Evolutionary conservation across 2,888 invertebrate species (phyloP), one percentile per base, ranked within the genome.

Genomic region (Archaeoteleia sp.): DNA sequence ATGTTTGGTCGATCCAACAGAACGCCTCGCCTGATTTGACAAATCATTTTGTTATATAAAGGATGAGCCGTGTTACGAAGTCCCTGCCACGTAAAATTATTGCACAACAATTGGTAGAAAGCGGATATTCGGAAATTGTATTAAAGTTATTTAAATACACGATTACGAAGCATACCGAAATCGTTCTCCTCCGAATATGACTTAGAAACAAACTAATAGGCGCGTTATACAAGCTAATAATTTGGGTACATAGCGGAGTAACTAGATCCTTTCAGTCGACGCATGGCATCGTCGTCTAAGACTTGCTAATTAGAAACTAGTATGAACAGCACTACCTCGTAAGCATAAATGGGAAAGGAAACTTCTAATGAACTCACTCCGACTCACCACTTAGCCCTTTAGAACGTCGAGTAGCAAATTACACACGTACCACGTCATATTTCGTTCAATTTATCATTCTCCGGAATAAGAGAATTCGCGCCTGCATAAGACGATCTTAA

Each of bases 251-350:
- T 48, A 54, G 53, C 60, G 48, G 42, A 54, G 58, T 46, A 58
- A 60, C 48, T 48, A 32, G 39, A 60, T 58, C 58, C 66, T 66
- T 58, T 66, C 54, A 54, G 54, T 54, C 66, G 30, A 37, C 29
- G 39, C 60, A 39, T 60, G 58, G 54, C 66, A 46, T 23, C 48
- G 35, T 37, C 48, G 54, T 60, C 54, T 60, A 66, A 66, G 66
- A 60, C 58, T 66, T 48, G 53, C 66, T 66, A 66, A 66, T 66
- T 66, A 66, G 66, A 53, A 66, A 66, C 58, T 35, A 54, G 60
- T 46, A 60, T 60, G 58, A 66, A 60, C 54, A 60, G 66, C 53
- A 37, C 51, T 46, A 51, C 39, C 51, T 57, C 39, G 63, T 48
- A 32, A 63, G 65, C 65, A 65, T 53, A 65, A 58, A 58, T 58